A percentile compares a stretch with the other conserved stretches of the same genome.
Conservation (phyloP, 1,140 invertebrate species). For the Danaus plexippus region DNA sequence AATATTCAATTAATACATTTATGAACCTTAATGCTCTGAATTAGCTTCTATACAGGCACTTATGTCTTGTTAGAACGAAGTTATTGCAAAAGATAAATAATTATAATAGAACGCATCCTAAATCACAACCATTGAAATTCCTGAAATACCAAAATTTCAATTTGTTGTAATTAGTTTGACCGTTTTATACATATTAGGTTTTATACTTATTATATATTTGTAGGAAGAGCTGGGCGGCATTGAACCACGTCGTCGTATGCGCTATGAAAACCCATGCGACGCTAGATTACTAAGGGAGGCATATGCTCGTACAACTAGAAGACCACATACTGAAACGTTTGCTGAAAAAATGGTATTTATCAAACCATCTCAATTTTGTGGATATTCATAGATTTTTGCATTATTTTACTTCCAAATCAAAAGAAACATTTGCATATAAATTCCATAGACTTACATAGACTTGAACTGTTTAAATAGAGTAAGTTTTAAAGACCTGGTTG, state of each 20-base stretch:
- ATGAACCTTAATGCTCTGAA: too few species aligned
- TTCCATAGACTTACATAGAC: too few species aligned
- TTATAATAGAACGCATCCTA: too few species aligned
- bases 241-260: constrained; percentile 53
- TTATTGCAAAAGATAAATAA: too few species aligned
- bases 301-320: constrained; percentile 54
- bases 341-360: constrained; percentile 50
- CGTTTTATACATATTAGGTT: neutral
- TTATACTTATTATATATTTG: constrained; percentile 8
- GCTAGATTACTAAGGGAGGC: constrained; percentile 56
- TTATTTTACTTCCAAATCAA: too few species aligned
- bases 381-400: constrained; percentile 4
- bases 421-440: too few species aligned
- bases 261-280: constrained; percentile 56
- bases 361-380: neutral
- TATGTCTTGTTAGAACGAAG: too few species aligned
- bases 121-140: too few species aligned
- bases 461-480: neutral
- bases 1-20: constrained; percentile 2
- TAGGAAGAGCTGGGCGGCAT: constrained; percentile 59
- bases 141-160: too few species aligned
- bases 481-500: constrained; percentile 8
- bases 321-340: constrained; percentile 56
- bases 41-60: too few species aligned
- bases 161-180: neutral